Evolutionary conservation across 2,888 invertebrate genomes (phyloP).

Genomic region (Mesorhabditis sp.): DNA sequence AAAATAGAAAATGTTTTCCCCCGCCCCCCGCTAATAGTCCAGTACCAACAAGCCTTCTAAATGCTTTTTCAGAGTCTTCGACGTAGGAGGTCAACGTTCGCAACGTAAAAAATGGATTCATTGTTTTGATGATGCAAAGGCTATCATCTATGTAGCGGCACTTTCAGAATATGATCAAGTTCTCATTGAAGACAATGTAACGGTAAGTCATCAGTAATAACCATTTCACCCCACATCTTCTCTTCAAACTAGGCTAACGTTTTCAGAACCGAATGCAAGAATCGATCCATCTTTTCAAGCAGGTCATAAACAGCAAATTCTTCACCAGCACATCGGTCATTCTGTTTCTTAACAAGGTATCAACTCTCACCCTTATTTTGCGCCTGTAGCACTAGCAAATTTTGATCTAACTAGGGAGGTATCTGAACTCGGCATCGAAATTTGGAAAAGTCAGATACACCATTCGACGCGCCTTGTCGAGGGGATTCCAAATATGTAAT

Average conservation of each 20-base stretch:
- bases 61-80: constrained; percentile 77
- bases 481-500: too few species aligned
- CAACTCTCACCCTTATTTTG: too few species aligned
- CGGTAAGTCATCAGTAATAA: constrained; percentile 66
- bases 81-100: constrained; percentile 95
- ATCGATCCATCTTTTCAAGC: constrained; percentile 96
- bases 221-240: background rate
- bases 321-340: constrained; percentile 78
- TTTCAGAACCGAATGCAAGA: constrained; percentile 98
- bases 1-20: too few species aligned
- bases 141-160: constrained; percentile 85
- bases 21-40: too few species aligned
- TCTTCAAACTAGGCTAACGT: background rate
- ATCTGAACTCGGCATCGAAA: too few species aligned
- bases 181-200: constrained; percentile 97
- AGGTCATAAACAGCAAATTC: constrained; percentile 99
- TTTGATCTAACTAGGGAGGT: too few species aligned
- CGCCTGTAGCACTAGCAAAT: too few species aligned
- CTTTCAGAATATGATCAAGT: constrained; percentile 99
- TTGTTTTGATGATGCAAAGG: constrained; percentile 96
- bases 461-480: too few species aligned
- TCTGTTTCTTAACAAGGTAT: constrained; percentile 74
- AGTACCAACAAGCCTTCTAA: too few species aligned
- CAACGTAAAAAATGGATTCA: constrained; percentile 98
- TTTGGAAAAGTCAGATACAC: too few species aligned